Percentiles rank a stretch among this genome's conserved stretches.
These are phyloP conservation scores for Priocnemis perturbator DNA, from an alignment of 2,888 invertebrate species.

Conservation along the genomic window DNA sequence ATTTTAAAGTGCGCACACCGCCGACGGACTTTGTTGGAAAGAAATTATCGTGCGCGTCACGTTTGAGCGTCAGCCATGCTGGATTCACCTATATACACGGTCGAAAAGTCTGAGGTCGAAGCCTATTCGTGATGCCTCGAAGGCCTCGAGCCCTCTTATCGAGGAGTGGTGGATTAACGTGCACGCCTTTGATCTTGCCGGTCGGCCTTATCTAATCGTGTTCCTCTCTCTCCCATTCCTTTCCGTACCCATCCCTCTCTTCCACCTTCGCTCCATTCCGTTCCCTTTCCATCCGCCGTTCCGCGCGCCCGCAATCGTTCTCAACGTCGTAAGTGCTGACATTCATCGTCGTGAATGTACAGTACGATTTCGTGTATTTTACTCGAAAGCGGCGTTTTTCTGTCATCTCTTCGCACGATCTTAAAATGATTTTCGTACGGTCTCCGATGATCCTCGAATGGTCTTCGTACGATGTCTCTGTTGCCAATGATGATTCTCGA, in stretches of 20 bases:
- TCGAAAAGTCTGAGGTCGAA: constrained; percentile 58
- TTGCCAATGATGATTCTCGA: no score
- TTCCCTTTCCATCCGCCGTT: constrained; percentile 36
- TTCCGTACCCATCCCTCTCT: constrained; percentile 30
- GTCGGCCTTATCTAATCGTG: constrained; percentile 73
- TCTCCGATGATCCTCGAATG: constrained; percentile 21
- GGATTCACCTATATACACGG: constrained; percentile 43
- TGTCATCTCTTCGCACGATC: background rate
- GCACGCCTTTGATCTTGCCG: constrained; percentile 73
- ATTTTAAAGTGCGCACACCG: no score
- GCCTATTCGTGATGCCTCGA: constrained; percentile 62
- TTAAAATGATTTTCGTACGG: background rate
- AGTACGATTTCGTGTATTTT: background rate
- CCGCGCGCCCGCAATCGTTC: constrained; percentile 41
- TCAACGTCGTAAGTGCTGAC: constrained; percentile 33
- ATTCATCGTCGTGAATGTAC: constrained; percentile 17
- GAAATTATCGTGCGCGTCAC: constrained; percentile 1
- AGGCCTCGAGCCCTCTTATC: constrained; percentile 70
- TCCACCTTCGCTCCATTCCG: constrained; percentile 33
- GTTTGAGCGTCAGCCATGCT: constrained; percentile 44
- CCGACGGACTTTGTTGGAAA: no score
- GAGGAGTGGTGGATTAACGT: constrained; percentile 74
- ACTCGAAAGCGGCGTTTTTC: background rate
- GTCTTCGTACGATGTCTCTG: constrained; percentile 25
- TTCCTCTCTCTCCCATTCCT: constrained; percentile 50